A percentile compares a stretch with the other conserved stretches of the same genome.
These are phyloP conservation scores for Drosophila colorata DNA, from an alignment of 2,888 invertebrate species.

Conservation along the genomic window DNA sequence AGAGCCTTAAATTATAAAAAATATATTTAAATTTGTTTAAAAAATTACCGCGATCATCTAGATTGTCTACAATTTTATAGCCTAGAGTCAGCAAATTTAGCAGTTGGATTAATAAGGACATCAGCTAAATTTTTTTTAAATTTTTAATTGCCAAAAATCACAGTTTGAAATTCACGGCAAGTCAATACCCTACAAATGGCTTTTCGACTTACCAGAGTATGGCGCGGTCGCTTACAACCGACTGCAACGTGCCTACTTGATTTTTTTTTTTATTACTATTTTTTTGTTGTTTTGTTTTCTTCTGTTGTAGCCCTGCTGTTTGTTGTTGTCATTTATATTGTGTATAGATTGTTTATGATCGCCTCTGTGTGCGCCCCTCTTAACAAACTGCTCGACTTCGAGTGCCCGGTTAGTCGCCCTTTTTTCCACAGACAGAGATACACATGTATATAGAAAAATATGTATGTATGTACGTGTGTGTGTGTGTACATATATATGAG, in stretches of 20 bases:
- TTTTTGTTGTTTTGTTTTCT: constrained; percentile 9
- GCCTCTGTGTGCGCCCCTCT: constrained; percentile 23
- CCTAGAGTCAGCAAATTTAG: no score
- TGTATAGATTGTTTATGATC: constrained; percentile 46
- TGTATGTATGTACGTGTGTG: neutral
- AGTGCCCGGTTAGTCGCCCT: constrained; percentile 31
- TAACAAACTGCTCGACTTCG: constrained; percentile 23
- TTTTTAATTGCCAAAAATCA: no score
- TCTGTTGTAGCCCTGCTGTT: constrained; percentile 7
- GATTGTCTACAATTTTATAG: no score
- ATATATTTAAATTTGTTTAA: no score
- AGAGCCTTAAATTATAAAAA: no score
- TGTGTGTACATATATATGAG: constrained; percentile 21
- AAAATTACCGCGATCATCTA: no score
- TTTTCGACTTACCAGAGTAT: neutral
- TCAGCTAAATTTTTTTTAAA: no score
- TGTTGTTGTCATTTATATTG: constrained; percentile 50
- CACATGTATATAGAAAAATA: constrained; percentile 2
- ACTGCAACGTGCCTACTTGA: neutral
- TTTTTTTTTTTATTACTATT: neutral
- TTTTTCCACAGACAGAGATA: constrained; percentile 2
- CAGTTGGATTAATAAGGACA: no score
- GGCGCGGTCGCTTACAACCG: neutral
- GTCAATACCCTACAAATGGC: no score
- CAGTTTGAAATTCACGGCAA: no score